phyloP scores from a whole-genome alignment of 2,113 vertebrate species.

The Eclectus roratus region DNA sequence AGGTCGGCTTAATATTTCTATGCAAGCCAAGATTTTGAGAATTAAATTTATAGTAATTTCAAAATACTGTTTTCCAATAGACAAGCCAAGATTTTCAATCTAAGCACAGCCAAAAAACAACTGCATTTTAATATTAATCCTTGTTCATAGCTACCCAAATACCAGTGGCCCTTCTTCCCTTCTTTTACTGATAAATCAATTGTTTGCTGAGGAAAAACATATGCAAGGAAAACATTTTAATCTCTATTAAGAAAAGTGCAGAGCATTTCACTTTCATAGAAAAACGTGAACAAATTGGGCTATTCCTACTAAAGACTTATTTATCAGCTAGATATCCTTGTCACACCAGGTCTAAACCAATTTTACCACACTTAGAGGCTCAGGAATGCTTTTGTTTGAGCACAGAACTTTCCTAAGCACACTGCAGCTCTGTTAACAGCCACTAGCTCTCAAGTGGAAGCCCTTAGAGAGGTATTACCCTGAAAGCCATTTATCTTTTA shows the following conservation, averaged over 20 bases:
- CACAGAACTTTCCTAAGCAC: constrained; percentile 27
- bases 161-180: background rate
- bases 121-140: background rate
- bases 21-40: background rate
- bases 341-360: background rate
- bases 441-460: constrained; percentile 26
- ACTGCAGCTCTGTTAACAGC: constrained; percentile 28
- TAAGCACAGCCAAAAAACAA: background rate
- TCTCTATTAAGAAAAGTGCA: background rate
- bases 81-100: background rate
- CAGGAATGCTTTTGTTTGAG: constrained; percentile 24
- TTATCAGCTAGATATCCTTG: background rate
- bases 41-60: background rate
- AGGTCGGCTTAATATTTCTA: background rate
- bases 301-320: background rate
- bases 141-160: background rate
- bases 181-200: background rate
- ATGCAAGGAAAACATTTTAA: background rate
- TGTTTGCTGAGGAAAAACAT: background rate
- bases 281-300: background rate
- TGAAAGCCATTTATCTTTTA: constrained; percentile 69
- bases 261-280: background rate
- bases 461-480: constrained; percentile 64
- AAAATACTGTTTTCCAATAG: background rate
- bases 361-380: background rate